Evolutionary conservation across 2,888 invertebrate species (phyloP), one percentile per base, ranked within the genome.

Genomic region (Papilio elwesi): DNA sequence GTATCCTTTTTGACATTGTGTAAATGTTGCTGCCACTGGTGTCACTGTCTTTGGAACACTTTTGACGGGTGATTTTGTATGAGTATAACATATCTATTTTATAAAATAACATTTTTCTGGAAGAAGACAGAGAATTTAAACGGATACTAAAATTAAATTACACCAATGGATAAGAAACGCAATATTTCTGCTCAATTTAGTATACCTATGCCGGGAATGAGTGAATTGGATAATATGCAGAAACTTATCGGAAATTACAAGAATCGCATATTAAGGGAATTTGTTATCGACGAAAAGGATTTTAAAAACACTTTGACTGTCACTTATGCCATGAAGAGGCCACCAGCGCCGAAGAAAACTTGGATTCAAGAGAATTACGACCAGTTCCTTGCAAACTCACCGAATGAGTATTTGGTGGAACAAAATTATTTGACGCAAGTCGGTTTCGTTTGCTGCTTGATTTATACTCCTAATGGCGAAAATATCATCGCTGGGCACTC

Each of bases 401-500:
- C 79, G 0, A 92, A 93, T 75, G 76, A 84, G 62, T 76, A 70
- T 64, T 74, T 88, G 59, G 73, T 78, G 0, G 78, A 81, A 52
- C 73, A 83, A 12, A 78, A 83, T 77, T 93, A 82, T 82, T 81
- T 89, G 63, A 80, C 83, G 0, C 84, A 87, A 74, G 83, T 80
- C 65, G 94, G 93, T 0, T 89, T 79, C 74, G 88, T 93, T 57
- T 79, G 76, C 16, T 85, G 84, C 66, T 87, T 94, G 78, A 80
- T 86, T 53, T 95, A 89, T 79, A 85, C 92, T 15, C 85, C 89
- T 0, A 85, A 89, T 70, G 94, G 94, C 6, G 82, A 87, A n/a
- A 74, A 78, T 55, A 76, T 95, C 69, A 87, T 93, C 16, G 86
- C 90, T n/a, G 91, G 93, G 8, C 94, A 93, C 80, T 93, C 94